phyloP scores from a whole-genome alignment of 2,113 vertebrate species.

The Sinocyclocheilus anophthalmus region DNA sequence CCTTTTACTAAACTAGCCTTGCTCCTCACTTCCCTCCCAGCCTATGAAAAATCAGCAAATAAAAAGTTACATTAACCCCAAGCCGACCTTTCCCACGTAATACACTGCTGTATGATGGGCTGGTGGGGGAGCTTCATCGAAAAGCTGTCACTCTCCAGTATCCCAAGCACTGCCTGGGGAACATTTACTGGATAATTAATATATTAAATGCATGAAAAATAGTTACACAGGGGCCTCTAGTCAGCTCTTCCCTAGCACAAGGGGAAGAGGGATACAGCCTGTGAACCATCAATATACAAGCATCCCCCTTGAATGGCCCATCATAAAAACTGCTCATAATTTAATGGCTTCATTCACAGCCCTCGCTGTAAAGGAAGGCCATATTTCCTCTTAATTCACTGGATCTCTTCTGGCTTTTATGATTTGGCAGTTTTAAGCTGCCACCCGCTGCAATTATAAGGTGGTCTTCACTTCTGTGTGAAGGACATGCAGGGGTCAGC shows the following conservation, averaged over 20 bases:
- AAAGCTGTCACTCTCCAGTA: slow-evolving; percentile 95
- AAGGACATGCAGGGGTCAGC: slow-evolving; percentile 74
- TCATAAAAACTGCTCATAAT: slow-evolving; percentile 99
- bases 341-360: slow-evolving; percentile 99
- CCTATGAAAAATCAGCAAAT: slow-evolving; percentile 99
- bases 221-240: slow-evolving; percentile 91
- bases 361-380: slow-evolving; percentile 96
- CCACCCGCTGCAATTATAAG: slow-evolving; percentile 69
- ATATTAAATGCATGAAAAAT: slow-evolving; percentile 99
- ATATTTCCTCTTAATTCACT: slow-evolving; percentile 93
- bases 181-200: slow-evolving; percentile 99
- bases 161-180: slow-evolving; percentile 98
- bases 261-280: slow-evolving; percentile 94
- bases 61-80: slow-evolving; percentile 99
- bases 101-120: slow-evolving; percentile 96
- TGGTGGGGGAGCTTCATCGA: slow-evolving; percentile 85
- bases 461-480: slow-evolving; percentile 79
- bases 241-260: slow-evolving; percentile 77
- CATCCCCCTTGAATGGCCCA: slow-evolving; percentile 97
- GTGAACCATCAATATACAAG: slow-evolving; percentile 99
- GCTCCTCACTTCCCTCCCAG: slow-evolving; percentile 71
- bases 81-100: slow-evolving; percentile 97
- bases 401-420: slow-evolving; percentile 75
- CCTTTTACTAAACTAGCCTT: slow-evolving; percentile 77
- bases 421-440: slow-evolving; percentile 78